These are phyloP conservation scores for Yoshiicerus persimilis DNA, from an alignment of 1,140 invertebrate species.

Conservation along the genomic window DNA sequence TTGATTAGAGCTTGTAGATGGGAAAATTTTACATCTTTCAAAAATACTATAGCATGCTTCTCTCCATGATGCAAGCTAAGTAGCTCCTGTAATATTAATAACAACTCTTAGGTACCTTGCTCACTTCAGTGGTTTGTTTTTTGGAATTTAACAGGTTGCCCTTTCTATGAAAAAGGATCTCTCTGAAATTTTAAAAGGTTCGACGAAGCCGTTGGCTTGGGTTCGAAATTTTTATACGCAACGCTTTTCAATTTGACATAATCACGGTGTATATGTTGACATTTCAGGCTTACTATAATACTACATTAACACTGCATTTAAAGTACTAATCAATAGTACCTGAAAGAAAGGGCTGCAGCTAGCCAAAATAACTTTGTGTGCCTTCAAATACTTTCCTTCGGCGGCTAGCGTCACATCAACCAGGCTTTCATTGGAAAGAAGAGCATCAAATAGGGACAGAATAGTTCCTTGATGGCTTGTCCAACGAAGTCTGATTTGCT, in stretches of 20 bases:
- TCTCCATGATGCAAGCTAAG: neutral
- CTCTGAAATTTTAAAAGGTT: no score
- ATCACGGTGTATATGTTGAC: no score
- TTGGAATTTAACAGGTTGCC: no score
- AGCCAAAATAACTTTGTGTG: conserved; percentile 41
- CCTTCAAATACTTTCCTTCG: conserved; percentile 25
- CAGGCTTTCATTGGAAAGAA: conserved; percentile 69
- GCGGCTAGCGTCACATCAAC: conserved; percentile 37
- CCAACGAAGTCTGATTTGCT: conserved; percentile 88
- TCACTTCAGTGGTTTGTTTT: no score
- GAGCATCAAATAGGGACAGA: conserved; percentile 86
- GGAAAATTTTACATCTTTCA: conserved; percentile 27
- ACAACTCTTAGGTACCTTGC: no score
- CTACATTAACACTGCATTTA: no score
- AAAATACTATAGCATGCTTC: conserved; percentile 18
- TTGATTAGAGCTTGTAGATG: conserved; percentile 42
- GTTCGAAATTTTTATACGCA: neutral
- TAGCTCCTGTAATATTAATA: neutral
- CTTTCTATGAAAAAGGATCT: no score
- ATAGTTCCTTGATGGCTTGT: conserved; percentile 91
- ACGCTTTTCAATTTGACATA: no score
- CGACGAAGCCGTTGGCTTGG: neutral
- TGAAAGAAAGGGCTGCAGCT: conserved; percentile 37
- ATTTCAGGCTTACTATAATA: no score
- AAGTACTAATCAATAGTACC: neutral